Evolutionary conservation across 2,797 vertebrate genomes (phyloP).

Genomic region (Thamnophis elegans): DNA sequence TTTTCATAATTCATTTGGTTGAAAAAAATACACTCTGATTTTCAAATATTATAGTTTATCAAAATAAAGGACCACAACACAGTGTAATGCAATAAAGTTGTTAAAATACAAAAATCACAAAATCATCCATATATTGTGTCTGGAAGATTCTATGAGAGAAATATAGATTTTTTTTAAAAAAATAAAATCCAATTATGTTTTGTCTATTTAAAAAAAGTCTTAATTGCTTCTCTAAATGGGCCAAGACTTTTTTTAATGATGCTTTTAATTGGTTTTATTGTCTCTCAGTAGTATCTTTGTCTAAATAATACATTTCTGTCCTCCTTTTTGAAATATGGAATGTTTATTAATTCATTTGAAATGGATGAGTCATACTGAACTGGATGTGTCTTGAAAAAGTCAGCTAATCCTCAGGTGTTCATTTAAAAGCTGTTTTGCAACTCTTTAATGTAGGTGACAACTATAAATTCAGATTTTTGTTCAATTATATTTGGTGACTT

Average conservation of each 20-base stretch:
- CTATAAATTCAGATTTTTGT: neutral
- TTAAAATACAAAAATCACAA: neutral
- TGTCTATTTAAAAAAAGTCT: neutral
- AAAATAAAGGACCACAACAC: neutral
- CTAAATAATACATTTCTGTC: neutral
- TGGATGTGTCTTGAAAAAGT: neutral
- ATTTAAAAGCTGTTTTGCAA: neutral
- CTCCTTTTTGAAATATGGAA: neutral
- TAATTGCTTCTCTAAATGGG: slow-evolving; percentile 4
- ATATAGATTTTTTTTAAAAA: neutral
- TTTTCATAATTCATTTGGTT: neutral
- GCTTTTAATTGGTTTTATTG: neutral
- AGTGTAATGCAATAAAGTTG: neutral
- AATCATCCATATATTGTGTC: neutral
- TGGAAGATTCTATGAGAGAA: neutral
- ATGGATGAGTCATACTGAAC: slow-evolving; percentile 4
- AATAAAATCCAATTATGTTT: neutral
- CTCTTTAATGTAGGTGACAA: neutral
- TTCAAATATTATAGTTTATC: neutral
- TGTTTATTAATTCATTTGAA: neutral
- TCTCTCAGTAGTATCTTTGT: neutral
- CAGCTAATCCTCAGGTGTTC: neutral
- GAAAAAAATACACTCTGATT: neutral
- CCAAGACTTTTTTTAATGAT: neutral
- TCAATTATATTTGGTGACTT: neutral